Evolutionary conservation across 2,113 vertebrate genomes (phyloP).

Genomic region (Pygoscelis adeliae): DNA sequence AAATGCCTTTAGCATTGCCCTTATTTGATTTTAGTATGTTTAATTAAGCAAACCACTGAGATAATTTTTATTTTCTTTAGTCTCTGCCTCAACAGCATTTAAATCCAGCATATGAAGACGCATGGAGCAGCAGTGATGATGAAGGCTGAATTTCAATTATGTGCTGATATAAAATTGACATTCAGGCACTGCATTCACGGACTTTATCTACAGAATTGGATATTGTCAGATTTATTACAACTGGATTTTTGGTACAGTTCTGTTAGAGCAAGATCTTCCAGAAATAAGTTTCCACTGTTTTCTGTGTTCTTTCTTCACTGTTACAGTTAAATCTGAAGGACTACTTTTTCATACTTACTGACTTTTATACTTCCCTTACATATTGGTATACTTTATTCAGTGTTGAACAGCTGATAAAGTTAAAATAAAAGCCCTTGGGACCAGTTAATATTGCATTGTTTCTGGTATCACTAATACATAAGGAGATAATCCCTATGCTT

Average conservation of each 20-base stretch:
- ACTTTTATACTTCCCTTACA: neutral
- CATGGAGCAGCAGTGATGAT: constrained; percentile 93
- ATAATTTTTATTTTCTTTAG: constrained; percentile 65
- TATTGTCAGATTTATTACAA: neutral
- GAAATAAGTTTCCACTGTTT: neutral
- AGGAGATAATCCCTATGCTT: neutral
- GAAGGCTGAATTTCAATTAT: constrained; percentile 72
- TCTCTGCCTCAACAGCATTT: constrained; percentile 61
- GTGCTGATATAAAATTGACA: neutral
- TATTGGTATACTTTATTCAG: neutral
- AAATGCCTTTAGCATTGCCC: neutral
- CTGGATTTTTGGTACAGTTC: neutral
- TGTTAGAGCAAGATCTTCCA: neutral
- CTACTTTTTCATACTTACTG: neutral
- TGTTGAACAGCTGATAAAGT: neutral
- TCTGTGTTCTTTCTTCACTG: neutral
- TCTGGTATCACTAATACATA: neutral
- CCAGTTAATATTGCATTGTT: neutral
- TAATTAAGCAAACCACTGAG: neutral
- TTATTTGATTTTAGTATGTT: neutral
- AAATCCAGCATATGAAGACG: constrained; percentile 87
- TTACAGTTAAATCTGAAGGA: neutral
- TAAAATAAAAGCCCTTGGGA: constrained; percentile 1
- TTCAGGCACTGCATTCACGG: neutral
- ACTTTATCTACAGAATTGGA: neutral